Base-by-base conservation (phyloP, 2,888 invertebrate genomes). In the Drosophila parthenogenetica region DNA sequence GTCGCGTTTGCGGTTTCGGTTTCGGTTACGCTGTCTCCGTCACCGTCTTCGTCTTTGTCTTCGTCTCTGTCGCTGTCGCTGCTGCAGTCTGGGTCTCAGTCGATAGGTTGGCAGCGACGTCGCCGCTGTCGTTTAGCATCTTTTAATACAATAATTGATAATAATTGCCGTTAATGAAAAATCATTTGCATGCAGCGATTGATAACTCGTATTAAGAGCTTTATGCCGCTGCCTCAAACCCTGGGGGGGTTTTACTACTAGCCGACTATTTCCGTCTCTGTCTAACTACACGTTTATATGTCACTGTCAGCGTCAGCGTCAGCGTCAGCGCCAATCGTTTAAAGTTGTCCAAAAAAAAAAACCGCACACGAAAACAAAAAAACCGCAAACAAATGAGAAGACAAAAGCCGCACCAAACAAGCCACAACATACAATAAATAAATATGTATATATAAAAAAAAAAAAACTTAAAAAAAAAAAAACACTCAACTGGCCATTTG, bases 101-200 rank as follows among this genome's bases (percentile, higher is more conserved):
- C 55, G 19, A 42, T 62, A 53, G 17, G 13, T 43, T 55, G 49
- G 63, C 73, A 60, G 69, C 67, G 69, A 59, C 73, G 68, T 73
- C 57, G 49, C 61, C 22, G 46, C 8, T 43, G 25, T 58, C 48
- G 57, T 68, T 79, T 73, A 68, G 74, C 85, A 70, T 62, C 58
- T 73, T 54, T 66, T 73, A 75, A 69, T 71, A 39, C 69, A 69
- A 77, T 85, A 82, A 81, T 73, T 81, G 69, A 32, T 60, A 65
- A 73, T 84, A 79, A 81, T 81, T 81, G 68, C 64, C 39, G 81
- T 73, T 81, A 79, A 83, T 86, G 70, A 67, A 67, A 80, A 72
- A 55, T 59, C 58, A 78, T 81, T 81, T 70, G 80, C 71, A 73
- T 58, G 60, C 62, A 11, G 77, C 69, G 57, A 57, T 57, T 57